Evolutionary conservation across 2,113 vertebrate genomes (phyloP), one percentile per base, ranked within the genome.

Genomic region (Pao palembangensis): DNA sequence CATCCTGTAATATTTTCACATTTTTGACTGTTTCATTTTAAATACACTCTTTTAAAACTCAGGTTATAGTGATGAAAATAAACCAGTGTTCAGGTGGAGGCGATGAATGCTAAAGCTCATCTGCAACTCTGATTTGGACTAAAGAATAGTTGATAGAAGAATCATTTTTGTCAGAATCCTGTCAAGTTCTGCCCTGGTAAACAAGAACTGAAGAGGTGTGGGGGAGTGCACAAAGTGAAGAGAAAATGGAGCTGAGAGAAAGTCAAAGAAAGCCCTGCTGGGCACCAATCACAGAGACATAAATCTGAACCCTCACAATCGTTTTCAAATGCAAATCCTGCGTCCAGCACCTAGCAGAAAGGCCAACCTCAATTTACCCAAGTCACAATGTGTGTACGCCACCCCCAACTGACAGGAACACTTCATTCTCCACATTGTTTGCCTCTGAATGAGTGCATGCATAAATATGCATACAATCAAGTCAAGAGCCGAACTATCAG

Each of bases 291-390:
- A 79, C 75, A 75, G 65, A 78, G 65, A 76, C 89, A 90, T 86
- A 83, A 88, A 88, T 89, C 82, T 78, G 78, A 59, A 41, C 70
- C n/a, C 76, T 81, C 81, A 88, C 84, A 85, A 84, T 81, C 64
- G 75, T 71, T 91, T 92, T 89, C 87, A 91, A 87, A 92, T 91
- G 90, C 89, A 88, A 91, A 92, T 92, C 63, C 11, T 46, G 47
- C 54, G 51, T 69, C 12, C 25, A 84, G 65, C 76, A 73, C 47
- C 41, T 73, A 65, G 69, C 75, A 74, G 83, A 88, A 84, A 87
- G 77, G 78, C 81, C 67, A 75, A 73, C 83, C 75, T 84, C 82
- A 83, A 87, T 89, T 88, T 88, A 85, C 74, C 78, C 60, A 61
- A 67, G 61, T 79, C 69, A 79, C 68, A 71, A 41, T 87, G 74